Conservation (phyloP, 2,797 vertebrate species). For the Squalus acanthias region DNA sequence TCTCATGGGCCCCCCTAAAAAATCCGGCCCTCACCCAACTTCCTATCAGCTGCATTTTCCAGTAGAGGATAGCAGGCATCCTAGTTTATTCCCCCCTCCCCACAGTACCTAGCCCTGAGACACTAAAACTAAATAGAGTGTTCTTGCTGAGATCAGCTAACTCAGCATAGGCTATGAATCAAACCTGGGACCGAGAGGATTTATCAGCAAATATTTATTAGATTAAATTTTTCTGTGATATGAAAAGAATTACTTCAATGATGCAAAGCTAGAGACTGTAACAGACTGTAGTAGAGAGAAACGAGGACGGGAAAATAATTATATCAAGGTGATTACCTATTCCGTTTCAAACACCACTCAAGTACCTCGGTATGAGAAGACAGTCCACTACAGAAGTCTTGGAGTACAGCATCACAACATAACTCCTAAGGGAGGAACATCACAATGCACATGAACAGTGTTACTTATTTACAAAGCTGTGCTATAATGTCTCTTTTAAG, state of each 20-base stretch:
- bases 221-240: not conserved
- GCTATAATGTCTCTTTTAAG: not conserved
- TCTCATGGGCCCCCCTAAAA: too few relatives aligned
- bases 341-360: constrained; percentile 83
- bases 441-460: not conserved
- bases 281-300: too few relatives aligned
- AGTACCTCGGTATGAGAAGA: constrained; percentile 78
- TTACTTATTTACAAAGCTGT: constrained; percentile 10
- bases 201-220: not conserved
- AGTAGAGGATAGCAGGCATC: not conserved
- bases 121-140: not conserved
- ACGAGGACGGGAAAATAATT: not conserved
- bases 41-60: not conserved
- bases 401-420: constrained; percentile 71
- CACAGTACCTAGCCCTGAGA: not conserved
- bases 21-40: too few relatives aligned
- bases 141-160: not conserved
- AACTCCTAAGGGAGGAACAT: constrained; percentile 54
- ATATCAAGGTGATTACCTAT: constrained; percentile 61
- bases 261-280: not conserved
- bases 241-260: not conserved
- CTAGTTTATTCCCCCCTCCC: not conserved
- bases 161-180: not conserved
- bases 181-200: not conserved
- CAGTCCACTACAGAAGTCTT: constrained; percentile 76